These are phyloP conservation scores for Phorcus lineatus DNA, from an alignment of 2,888 invertebrate genomes.

Conservation along the genomic window DNA sequence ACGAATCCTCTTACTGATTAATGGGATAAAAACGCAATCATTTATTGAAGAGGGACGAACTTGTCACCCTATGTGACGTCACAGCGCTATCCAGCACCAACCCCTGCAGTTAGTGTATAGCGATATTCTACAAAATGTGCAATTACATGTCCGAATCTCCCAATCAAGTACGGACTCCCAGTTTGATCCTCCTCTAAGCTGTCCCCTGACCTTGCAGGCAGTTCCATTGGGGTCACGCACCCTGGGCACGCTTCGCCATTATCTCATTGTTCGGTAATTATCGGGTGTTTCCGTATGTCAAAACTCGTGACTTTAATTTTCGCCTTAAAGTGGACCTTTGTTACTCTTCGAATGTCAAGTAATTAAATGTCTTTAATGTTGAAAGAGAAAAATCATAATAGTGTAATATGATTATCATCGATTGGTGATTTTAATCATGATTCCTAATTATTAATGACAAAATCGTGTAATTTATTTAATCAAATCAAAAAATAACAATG, in stretches of 20 bases:
- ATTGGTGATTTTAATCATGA: too few species aligned
- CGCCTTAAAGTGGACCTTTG: too few species aligned
- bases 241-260: not conserved
- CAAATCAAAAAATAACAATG: too few species aligned
- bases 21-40: not conserved
- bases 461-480: too few species aligned
- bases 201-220: not conserved
- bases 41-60: slow-evolving; percentile 4
- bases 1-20: too few species aligned
- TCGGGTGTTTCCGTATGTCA: slow-evolving; percentile 11
- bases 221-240: slow-evolving; percentile 10
- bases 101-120: slow-evolving; percentile 14
- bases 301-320: not conserved
- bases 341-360: too few species aligned
- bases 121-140: slow-evolving; percentile 21
- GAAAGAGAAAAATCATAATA: too few species aligned
- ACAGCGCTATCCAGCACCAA: not conserved
- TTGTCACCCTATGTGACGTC: slow-evolving; percentile 2
- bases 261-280: slow-evolving; percentile 2
- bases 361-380: too few species aligned
- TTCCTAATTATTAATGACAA: too few species aligned
- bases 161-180: slow-evolving; percentile 5
- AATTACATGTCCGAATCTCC: slow-evolving; percentile 12
- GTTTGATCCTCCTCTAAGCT: slow-evolving; percentile 3
- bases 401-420: too few species aligned